Conservation (phyloP, 2,113 vertebrate species). For the Sorex araneus region DNA sequence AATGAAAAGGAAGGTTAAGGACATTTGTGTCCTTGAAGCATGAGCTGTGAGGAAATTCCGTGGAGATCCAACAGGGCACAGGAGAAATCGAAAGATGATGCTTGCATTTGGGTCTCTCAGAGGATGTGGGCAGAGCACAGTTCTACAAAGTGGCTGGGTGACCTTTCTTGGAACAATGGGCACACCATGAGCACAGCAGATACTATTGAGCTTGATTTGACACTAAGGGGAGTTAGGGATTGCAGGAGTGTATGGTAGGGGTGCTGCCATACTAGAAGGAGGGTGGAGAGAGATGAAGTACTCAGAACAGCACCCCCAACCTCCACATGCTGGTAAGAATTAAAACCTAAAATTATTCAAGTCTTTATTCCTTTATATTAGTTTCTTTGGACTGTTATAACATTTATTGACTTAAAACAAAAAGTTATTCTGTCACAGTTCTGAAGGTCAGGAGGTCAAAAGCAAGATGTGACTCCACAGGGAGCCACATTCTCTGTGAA, state of each 20-base stretch:
- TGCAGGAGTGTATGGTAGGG: not conserved
- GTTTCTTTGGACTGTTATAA: not conserved
- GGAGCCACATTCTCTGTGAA: not conserved
- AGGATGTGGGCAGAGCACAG: not conserved
- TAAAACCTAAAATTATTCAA: constrained; percentile 12
- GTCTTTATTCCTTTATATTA: not conserved
- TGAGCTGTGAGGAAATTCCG: not conserved
- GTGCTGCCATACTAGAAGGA: not conserved
- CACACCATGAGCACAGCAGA: not conserved
- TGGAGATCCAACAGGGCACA: not conserved
- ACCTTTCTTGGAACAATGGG: not conserved
- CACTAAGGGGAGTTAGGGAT: not conserved
- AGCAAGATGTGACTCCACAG: not conserved
- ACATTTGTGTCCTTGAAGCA: not conserved
- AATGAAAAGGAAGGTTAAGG: not conserved
- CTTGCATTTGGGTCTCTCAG: not conserved
- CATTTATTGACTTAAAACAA: not conserved
- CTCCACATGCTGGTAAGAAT: not conserved
- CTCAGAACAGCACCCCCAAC: not conserved
- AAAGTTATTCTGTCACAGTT: not conserved
- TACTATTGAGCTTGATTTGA: not conserved
- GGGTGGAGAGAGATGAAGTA: not conserved
- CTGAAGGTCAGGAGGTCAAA: not conserved
- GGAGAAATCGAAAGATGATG: not conserved
- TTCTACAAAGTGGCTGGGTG: not conserved